Percentiles rank a stretch among this genome's conserved stretches.
Conservation (phyloP, 2,888 invertebrate genomes). For the Cataglyphis cursor region DNA sequence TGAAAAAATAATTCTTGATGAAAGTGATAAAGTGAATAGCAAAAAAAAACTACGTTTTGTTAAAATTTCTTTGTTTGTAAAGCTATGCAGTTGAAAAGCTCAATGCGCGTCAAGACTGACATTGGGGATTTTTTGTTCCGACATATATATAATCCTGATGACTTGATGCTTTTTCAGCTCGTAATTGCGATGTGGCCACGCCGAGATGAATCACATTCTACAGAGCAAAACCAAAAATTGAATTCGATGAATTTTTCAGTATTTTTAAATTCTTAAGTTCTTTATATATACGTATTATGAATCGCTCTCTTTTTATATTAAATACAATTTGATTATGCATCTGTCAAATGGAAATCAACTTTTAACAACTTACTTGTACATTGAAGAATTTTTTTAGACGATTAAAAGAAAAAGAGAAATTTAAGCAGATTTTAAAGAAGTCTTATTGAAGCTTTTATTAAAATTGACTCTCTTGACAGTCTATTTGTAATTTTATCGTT, state of each 20-base stretch:
- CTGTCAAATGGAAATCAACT: background rate
- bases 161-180: background rate
- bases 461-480: background rate
- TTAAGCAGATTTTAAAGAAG: background rate
- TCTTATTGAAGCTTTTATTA: background rate
- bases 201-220: background rate
- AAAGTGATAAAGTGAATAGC: background rate
- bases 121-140: conserved; percentile 2
- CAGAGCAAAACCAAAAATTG: background rate
- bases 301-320: background rate
- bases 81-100: conserved; percentile 20
- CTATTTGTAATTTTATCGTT: background rate
- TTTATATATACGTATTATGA: background rate
- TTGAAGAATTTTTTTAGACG: background rate
- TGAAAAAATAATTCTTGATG: background rate
- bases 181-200: background rate
- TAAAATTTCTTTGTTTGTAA: conserved; percentile 28
- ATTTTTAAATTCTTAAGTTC: background rate
- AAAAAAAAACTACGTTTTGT: background rate
- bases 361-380: background rate
- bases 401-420: background rate
- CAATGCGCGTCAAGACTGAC: conserved; percentile 13
- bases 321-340: background rate
- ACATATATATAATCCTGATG: conserved; percentile 6
- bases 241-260: background rate